These are phyloP conservation scores for Scomber japonicus DNA, from an alignment of 2,113 vertebrate species.

Conservation along the genomic window DNA sequence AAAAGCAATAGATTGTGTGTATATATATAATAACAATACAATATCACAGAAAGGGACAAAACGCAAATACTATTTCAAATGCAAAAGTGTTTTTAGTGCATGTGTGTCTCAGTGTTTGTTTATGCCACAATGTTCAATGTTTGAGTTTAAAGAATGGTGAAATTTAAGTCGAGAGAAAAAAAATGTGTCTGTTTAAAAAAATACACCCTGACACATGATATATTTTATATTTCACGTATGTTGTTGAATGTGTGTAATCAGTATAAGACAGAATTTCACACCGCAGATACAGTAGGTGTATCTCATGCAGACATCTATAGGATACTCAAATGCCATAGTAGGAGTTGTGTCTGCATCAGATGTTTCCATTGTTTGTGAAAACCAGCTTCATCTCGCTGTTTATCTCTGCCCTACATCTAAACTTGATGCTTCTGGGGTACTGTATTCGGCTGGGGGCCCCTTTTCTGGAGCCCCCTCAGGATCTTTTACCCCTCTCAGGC, in stretches of 20 bases:
- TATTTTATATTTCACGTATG: neutral
- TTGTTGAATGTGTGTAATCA: neutral
- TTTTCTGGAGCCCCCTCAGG: constrained; percentile 58
- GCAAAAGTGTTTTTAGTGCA: no score
- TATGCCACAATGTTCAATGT: no score
- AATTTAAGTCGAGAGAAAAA: no score
- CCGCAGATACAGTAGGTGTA: neutral
- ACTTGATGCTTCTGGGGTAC: constrained; percentile 34
- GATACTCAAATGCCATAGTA: constrained; percentile 21
- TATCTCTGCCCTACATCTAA: constrained; percentile 81
- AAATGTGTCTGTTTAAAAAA: neutral
- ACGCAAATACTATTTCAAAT: no score
- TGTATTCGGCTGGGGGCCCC: constrained; percentile 37
- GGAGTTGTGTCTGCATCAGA: constrained; percentile 16
- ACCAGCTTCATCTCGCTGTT: neutral
- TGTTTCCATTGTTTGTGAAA: constrained; percentile 61
- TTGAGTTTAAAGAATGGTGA: no score
- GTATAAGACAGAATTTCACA: neutral
- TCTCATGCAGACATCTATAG: constrained; percentile 43
- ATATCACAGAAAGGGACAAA: no score
- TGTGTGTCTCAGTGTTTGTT: no score
- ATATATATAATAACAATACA: no score
- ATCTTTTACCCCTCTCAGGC: constrained; percentile 21
- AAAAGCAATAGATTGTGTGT: no score
- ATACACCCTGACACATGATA: neutral